Conservation (phyloP, 92 coral and sea anemone species). For the Siderastrea radians region DNA sequence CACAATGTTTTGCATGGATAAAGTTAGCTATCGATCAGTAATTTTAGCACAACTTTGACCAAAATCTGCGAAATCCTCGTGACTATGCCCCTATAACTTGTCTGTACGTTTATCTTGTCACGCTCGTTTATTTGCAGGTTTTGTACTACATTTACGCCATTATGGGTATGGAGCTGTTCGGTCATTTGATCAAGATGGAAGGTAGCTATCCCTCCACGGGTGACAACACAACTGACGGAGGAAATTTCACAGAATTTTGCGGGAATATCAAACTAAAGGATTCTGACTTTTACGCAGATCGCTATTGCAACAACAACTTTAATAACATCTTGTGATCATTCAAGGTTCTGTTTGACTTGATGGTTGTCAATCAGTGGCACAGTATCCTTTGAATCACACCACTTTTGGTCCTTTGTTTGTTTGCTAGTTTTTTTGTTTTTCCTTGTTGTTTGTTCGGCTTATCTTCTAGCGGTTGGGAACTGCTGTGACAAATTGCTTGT, state of each 20-base stretch:
- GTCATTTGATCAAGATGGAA: conserved; percentile 66
- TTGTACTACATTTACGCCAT: conserved; percentile 91
- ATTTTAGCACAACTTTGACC: too few species aligned
- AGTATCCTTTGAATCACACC: conserved; percentile 85
- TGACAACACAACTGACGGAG: conserved; percentile 48
- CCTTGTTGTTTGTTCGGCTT: background rate
- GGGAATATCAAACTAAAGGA: conserved; percentile 87
- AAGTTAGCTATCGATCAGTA: too few species aligned
- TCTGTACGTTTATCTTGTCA: too few species aligned
- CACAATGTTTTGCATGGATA: too few species aligned
- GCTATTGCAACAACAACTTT: conserved; percentile 94
- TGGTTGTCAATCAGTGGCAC: conserved; percentile 99
- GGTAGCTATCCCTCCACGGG: conserved; percentile 69
- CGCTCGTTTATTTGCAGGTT: too few species aligned
- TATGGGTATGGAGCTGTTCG: conserved; percentile 93
- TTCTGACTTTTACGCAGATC: conserved; percentile 88
- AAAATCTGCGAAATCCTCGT: too few species aligned
- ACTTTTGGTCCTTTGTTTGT: background rate
- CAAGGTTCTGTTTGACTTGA: conserved; percentile 91
- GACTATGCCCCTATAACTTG: too few species aligned
- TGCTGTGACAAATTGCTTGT: too few species aligned
- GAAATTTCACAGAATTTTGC: conserved; percentile 73
- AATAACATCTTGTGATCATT: conserved; percentile 82
- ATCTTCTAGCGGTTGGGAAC: too few species aligned
- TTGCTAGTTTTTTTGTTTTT: too few species aligned